Base-by-base conservation (phyloP, 2,888 invertebrate genomes). In the Caenorhabditis panamensis region DNA sequence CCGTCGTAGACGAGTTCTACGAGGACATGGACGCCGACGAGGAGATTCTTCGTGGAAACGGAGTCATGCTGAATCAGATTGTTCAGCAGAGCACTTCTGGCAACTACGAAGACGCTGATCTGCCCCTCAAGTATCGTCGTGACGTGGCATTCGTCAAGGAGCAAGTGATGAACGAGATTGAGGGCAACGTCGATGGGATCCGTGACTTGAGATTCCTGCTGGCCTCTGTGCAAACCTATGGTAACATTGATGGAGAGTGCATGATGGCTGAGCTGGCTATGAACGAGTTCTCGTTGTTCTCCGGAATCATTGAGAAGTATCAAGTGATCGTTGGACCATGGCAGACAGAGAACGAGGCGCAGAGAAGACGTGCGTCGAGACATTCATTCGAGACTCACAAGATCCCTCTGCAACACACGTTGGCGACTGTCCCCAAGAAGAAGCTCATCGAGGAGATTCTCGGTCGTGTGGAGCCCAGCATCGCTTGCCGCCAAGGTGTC, bases 231-330 rank as follows among this genome's bases (percentile, higher is more conserved):
- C 87, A 87, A 77, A 86, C 87, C 0, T 87, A 82, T 54, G 87
- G 87, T 53, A 80, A 83, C 49, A 73, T 84, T 49, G 86, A 86
- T 66, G 79, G 82, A 41, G 73, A 78, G 18, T 84, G 84, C 37
- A 83, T 85, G 72, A 78, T 84, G 71, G 86, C 87, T 24, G 87
- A 87, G 53, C 49, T 85, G n/a, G 86, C 79, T 20, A n/a, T n/a
- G n/a, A n/a, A n/a, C n/a, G n/a, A n/a, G n/a, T n/a, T n/a, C n/a
- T n/a, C n/a, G n/a, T n/a, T n/a, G n/a, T n/a, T n/a, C n/a, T n/a
- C n/a, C n/a, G n/a, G n/a, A n/a, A n/a, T n/a, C n/a, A n/a, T n/a
- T n/a, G n/a, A n/a, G n/a, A n/a, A n/a, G n/a, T n/a, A n/a, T n/a
- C n/a, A n/a, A n/a, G n/a, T n/a, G n/a, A n/a, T n/a, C n/a, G n/a